Evolutionary conservation across 1,140 invertebrate genomes (phyloP).

Genomic region (Drosophila pachea): DNA sequence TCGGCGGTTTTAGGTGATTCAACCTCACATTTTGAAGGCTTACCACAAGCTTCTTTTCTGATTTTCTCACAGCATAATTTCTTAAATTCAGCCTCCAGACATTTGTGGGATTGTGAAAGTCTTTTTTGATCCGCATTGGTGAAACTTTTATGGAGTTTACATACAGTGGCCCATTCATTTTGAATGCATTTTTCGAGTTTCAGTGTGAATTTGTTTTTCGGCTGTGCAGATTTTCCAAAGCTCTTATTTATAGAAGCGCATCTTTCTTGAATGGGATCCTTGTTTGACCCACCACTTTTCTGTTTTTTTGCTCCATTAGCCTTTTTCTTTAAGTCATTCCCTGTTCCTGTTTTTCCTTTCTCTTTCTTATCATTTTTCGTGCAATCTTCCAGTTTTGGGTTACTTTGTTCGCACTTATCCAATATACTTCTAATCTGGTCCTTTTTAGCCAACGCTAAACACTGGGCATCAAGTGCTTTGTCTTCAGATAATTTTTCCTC

Average conservation of each 20-base stretch:
- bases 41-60: not conserved
- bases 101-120: constrained; percentile 5
- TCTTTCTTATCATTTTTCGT: not conserved
- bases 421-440: not conserved
- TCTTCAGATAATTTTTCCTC: not conserved
- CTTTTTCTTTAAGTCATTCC: too few species aligned
- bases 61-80: constrained; percentile 5
- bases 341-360: not conserved
- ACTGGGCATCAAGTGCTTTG: constrained; percentile 1
- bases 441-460: not conserved
- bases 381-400: not conserved
- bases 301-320: not conserved
- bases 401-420: not conserved
- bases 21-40: not conserved
- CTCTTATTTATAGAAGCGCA: not conserved
- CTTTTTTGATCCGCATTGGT: not conserved
- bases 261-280: not conserved
- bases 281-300: not conserved
- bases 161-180: constrained; percentile 10
- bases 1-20: not conserved
- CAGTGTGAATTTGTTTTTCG: not conserved
- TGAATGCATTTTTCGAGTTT: constrained; percentile 21
- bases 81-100: constrained; percentile 4
- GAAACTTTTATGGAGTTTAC: not conserved
- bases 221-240: not conserved